Evolutionary conservation across 2,113 vertebrate species (phyloP).

Genomic region (Todiramphus chloris): DNA sequence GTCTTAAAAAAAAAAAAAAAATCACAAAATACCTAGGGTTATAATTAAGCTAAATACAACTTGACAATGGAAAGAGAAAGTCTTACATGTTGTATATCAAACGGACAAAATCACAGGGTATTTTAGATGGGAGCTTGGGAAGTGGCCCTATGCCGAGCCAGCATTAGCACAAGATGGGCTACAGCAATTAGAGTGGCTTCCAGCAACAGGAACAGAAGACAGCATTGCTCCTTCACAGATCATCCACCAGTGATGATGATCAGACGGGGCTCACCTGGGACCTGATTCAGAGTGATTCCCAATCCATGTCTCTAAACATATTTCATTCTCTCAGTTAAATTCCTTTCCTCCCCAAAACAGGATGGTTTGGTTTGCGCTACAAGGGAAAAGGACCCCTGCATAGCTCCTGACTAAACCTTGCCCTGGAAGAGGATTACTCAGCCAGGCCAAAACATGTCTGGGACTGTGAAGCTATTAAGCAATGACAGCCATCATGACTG

Average conservation of each 20-base stretch:
- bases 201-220: fast-evolving
- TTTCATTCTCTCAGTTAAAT: not conserved
- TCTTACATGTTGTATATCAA: not conserved
- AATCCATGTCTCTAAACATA: not conserved
- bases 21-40: not conserved
- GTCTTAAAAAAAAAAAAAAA: not conserved
- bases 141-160: not conserved
- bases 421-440: not conserved
- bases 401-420: not conserved
- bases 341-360: not conserved
- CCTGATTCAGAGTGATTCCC: fast-evolving
- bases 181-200: not conserved
- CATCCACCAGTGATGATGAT: too few relatives aligned
- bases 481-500: not conserved
- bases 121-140: not conserved
- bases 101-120: not conserved
- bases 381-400: not conserved
- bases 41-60: not conserved
- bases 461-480: not conserved
- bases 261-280: not conserved
- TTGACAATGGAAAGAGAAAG: fast-evolving
- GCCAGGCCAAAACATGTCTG: not conserved
- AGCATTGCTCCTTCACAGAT: not conserved
- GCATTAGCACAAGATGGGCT: fast-evolving
- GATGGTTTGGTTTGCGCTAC: not conserved